Conservation (phyloP, 2,113 vertebrate species). For the Megaptera novaeangliae region DNA sequence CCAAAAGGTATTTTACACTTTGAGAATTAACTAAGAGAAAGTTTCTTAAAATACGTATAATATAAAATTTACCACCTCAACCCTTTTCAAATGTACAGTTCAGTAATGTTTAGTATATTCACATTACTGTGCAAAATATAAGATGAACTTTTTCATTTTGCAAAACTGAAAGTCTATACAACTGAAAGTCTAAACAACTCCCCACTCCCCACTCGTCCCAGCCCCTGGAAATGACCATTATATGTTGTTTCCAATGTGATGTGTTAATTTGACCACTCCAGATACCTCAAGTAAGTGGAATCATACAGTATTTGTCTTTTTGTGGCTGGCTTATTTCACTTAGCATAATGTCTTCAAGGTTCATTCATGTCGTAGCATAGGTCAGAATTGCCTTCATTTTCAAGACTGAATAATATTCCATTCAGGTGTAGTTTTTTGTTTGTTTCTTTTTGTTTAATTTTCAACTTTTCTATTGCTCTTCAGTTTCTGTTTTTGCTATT, state of each 20-base stretch:
- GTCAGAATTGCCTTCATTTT: neutral
- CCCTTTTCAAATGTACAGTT: neutral
- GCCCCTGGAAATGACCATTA: neutral
- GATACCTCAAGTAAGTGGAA: neutral
- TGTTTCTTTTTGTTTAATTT: neutral
- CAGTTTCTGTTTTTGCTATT: constrained; percentile 11
- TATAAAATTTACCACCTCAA: neutral
- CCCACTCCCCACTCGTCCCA: neutral
- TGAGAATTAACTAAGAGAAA: neutral
- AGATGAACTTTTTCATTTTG: neutral
- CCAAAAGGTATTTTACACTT: constrained; percentile 4
- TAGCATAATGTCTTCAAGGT: neutral
- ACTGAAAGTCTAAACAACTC: neutral
- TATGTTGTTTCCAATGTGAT: neutral
- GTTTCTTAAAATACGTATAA: neutral
- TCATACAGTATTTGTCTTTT: neutral
- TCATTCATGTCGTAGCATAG: neutral
- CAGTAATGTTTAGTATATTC: neutral
- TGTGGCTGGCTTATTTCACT: neutral
- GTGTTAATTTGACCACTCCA: neutral
- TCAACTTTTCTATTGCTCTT: constrained; percentile 18
- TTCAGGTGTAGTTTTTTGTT: neutral
- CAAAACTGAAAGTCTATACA: neutral
- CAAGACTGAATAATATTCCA: neutral
- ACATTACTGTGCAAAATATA: neutral